Percentiles rank a stretch among this genome's conserved stretches.
Evolutionary conservation across 2,888 invertebrate species (phyloP).

Genomic region (Xanthia icteritia): DNA sequence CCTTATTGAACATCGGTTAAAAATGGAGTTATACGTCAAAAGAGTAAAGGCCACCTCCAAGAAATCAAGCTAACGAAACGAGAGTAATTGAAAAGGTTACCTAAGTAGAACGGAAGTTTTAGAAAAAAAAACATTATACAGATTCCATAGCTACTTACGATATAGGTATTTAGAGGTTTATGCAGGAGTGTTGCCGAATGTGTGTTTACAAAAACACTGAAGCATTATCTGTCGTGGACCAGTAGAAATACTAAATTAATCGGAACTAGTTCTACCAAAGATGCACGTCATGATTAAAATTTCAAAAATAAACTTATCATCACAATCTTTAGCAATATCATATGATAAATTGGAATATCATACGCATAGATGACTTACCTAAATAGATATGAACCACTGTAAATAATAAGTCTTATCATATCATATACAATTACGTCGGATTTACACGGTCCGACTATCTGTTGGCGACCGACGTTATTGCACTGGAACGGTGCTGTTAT

Average conservation of each 20-base stretch:
- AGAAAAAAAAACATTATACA: neutral
- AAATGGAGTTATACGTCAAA: too few relatives aligned
- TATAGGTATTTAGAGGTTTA: neutral
- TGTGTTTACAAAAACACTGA: neutral
- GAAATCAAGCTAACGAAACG: neutral
- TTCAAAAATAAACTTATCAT: neutral
- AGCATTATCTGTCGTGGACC: too few relatives aligned
- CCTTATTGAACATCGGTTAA: too few relatives aligned
- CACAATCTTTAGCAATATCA: neutral
- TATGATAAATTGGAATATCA: neutral
- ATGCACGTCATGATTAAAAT: neutral
- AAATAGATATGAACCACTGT: neutral
- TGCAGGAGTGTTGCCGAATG: neutral
- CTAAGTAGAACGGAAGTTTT: too few relatives aligned
- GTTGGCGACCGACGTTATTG: too few relatives aligned
- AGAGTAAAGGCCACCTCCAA: neutral
- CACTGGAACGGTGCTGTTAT: too few relatives aligned
- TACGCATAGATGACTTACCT: neutral
- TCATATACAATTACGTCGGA: neutral
- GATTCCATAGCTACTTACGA: neutral
- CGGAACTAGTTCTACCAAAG: neutral
- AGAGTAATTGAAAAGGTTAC: neutral
- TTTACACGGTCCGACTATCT: neutral
- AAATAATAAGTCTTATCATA: neutral
- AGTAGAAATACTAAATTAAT: neutral